phyloP scores from a whole-genome alignment of 2,797 vertebrate species.

The Acipenser transmontanus region DNA sequence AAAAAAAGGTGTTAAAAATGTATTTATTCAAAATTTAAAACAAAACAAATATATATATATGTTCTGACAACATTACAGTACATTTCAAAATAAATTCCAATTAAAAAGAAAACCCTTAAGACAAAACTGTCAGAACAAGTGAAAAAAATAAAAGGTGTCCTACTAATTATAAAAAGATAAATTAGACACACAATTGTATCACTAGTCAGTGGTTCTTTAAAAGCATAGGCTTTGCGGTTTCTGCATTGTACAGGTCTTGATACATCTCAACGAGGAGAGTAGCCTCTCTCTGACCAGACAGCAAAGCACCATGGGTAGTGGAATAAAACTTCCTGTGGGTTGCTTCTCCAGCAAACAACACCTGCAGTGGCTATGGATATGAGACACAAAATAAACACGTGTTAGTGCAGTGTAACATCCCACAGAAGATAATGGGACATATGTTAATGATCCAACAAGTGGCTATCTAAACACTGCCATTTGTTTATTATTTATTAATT shows the following conservation, averaged over 20 bases:
- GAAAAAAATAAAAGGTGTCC: conserved; percentile 63
- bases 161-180: conserved; percentile 43
- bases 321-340: conserved; percentile 98
- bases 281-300: conserved; percentile 94
- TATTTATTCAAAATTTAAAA: conserved; percentile 34
- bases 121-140: conserved; percentile 64
- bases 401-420: neutral
- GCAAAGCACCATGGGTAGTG: conserved; percentile 97
- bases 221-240: conserved; percentile 66
- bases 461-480: neutral
- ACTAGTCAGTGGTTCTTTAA: conserved; percentile 70
- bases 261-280: conserved; percentile 87
- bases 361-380: conserved; percentile 80
- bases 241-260: conserved; percentile 79
- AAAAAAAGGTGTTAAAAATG: conserved; percentile 59
- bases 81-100: conserved; percentile 62
- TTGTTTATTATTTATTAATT: neutral
- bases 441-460: neutral
- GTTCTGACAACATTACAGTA: conserved; percentile 63
- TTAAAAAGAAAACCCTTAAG: neutral
- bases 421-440: neutral
- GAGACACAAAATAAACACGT: neutral
- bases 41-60: no score
- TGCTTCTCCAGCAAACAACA: conserved; percentile 96
- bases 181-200: conserved; percentile 50